A percentile compares a stretch with the other conserved stretches of the same genome.
phyloP scores from a whole-genome alignment of 2,797 vertebrate genomes.

The Channallabes apus region DNA sequence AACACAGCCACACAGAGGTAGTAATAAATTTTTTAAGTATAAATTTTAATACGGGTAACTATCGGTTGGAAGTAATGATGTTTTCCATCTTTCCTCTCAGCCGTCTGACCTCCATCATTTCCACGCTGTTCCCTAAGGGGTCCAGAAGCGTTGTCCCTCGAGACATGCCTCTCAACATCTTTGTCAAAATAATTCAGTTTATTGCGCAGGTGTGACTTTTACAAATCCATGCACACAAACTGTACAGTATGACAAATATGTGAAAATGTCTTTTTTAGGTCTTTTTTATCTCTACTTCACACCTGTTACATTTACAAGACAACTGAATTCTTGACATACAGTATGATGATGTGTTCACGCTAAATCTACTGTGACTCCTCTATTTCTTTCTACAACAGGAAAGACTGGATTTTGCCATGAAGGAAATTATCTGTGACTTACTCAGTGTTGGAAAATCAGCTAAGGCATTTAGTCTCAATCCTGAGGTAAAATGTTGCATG shows the following conservation, averaged over 20 bases:
- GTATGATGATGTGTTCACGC: not conserved
- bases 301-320: not conserved
- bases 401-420: constrained; percentile 83
- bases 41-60: not conserved
- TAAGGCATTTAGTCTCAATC: constrained; percentile 84
- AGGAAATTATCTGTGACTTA: constrained; percentile 84
- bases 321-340: not conserved
- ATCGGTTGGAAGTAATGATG: not conserved
- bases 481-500: constrained; percentile 70
- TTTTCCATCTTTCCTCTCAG: constrained; percentile 64
- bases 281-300: not conserved
- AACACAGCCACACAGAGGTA: constrained; percentile 98
- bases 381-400: constrained; percentile 68
- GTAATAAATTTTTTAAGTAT: not conserved
- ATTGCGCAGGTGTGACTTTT: constrained; percentile 87
- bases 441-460: constrained; percentile 80
- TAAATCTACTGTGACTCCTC: not conserved
- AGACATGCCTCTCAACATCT: constrained; percentile 98
- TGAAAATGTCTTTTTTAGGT: not conserved
- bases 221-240: not conserved
- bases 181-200: constrained; percentile 99
- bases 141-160: constrained; percentile 96
- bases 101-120: constrained; percentile 94
- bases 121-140: constrained; percentile 97
- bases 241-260: not conserved